A percentile compares a stretch with the other conserved stretches of the same genome.
Evolutionary conservation across 2,797 vertebrate genomes (phyloP).

Genomic region (Poliocrania exsul): DNA sequence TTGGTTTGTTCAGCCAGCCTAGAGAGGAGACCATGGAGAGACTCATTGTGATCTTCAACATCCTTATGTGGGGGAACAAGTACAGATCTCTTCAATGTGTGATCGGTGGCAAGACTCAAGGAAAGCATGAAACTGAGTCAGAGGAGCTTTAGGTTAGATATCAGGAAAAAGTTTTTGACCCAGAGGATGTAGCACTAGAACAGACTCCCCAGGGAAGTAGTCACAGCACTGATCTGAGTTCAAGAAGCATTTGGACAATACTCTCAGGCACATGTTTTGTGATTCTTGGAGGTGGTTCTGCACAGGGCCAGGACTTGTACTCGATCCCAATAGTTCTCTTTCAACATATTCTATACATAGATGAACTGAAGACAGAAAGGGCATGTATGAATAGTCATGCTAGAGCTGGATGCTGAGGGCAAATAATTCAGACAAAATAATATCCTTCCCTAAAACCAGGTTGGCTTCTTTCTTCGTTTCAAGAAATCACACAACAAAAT

Average conservation of each 20-base stretch:
- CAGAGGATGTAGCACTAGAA: accelerated
- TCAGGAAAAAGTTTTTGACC: neutral
- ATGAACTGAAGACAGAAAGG: neutral
- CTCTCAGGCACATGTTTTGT: neutral
- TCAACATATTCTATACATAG: neutral
- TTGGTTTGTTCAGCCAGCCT: neutral
- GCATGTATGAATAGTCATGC: neutral
- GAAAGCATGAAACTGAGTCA: neutral
- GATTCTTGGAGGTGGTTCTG: neutral
- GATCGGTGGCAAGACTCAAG: neutral
- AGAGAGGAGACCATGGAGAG: neutral
- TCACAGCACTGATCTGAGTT: neutral
- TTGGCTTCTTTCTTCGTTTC: neutral
- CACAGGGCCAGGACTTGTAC: neutral
- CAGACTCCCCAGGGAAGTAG: neutral
- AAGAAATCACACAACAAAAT: neutral
- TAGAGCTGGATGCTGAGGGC: neutral
- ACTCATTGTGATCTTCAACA: neutral
- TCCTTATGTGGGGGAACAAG: neutral
- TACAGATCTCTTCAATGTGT: neutral
- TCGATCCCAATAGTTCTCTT: neutral
- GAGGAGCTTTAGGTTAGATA: neutral
- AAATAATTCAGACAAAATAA: neutral
- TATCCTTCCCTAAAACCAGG: neutral
- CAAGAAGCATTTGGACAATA: neutral